Base-by-base conservation (phyloP, 2,113 vertebrate species). In the Falco punctatus region DNA sequence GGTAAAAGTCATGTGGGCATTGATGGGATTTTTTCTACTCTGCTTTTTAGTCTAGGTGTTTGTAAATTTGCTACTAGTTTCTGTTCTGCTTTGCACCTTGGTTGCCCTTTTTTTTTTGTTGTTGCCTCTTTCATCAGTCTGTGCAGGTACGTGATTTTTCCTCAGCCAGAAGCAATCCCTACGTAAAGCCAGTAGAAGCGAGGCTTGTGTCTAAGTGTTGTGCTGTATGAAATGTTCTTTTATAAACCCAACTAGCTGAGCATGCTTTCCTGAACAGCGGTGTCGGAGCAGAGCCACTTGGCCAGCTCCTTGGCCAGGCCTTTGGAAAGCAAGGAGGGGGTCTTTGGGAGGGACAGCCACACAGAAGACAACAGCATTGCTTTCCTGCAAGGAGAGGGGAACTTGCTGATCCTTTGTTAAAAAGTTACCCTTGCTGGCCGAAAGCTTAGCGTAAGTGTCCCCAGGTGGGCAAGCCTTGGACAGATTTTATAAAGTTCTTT, bases 341-440 rank as follows among this genome's bases (percentile, higher is more conserved):
- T 55, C 17, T 35, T 30, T 12, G 24, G 51, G 48, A 67, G 35
- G 16, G 49, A 30, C 33, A 49, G 44, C 8, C 13, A 2, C 0
- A 3, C 11, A 57, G 51, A 61, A 24, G 11, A 48, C 8, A 16
- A 3, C 1, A 13, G 51, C 27, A 19, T 30, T 10, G 32, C 7
- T 21, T 46, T 81, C 13, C 55, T 71, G 48, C n/a, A 30, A 16
- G 38, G 55, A 8, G 13, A 42, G 55, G 35, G 69, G 70, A 48
- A 24, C 35, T 66, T 17, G 8, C 17, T 0, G 10, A 24, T 22
- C 55, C 28, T 79, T 15, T 28, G 40, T 44, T 33, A 48, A 57
- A 4, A 7, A 16, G 51, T 44, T 35, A 23, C 2, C 0, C 15
- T 81, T 0, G 0, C 48, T 61, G 38, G n/a, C 81, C 46, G 82